phyloP scores from a whole-genome alignment of 2,888 invertebrate species.

The Drosophila ochracea region DNA sequence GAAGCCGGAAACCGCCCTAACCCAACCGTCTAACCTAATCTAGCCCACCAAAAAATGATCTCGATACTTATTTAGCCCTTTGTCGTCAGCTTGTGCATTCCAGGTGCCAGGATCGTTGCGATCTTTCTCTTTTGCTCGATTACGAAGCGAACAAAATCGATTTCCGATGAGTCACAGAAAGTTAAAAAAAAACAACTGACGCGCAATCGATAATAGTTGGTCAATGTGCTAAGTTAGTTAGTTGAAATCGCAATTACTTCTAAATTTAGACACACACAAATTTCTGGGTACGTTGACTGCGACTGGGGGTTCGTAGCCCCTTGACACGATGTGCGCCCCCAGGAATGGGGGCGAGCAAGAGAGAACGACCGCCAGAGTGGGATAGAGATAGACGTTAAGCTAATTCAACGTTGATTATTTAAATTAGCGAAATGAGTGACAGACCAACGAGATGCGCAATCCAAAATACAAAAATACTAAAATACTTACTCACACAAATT shows the following conservation, averaged over 20 bases:
- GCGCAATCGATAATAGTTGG: not conserved
- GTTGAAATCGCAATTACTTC: constrained; percentile 10
- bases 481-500: constrained; percentile 58
- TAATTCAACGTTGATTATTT: constrained; percentile 75
- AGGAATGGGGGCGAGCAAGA: not conserved
- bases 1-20: not conserved
- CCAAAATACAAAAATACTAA: constrained; percentile 33
- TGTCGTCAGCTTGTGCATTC: rapidly evolving
- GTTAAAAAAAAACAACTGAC: not conserved
- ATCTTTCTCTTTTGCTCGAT: not conserved
- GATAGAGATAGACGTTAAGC: constrained; percentile 27
- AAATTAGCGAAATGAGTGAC: constrained; percentile 79
- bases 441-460: constrained; percentile 45
- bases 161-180: not conserved
- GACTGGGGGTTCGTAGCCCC: constrained; percentile 51
- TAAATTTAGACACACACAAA: constrained; percentile 35
- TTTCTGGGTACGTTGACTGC: constrained; percentile 54
- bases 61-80: not conserved
- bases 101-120: not conserved
- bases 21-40: not conserved
- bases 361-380: not conserved
- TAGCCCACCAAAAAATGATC: not conserved
- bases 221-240: not conserved
- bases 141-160: not conserved
- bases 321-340: not conserved